Evolutionary conservation across 2,113 vertebrate genomes (phyloP).

Genomic region (Drymodes brunneopygia): DNA sequence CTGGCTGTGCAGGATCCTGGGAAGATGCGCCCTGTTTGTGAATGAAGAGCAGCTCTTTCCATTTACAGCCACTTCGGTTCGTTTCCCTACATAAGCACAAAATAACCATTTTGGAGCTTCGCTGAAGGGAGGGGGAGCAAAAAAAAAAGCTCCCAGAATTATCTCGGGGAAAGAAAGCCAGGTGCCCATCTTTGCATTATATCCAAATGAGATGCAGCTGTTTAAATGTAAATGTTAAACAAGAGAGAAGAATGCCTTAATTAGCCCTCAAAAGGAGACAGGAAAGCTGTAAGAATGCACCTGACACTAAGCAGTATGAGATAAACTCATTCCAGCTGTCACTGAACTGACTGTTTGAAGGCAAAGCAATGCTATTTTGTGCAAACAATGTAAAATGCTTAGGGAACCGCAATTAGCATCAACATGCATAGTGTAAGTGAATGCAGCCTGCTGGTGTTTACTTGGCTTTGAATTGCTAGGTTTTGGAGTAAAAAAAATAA

Average conservation of each 20-base stretch:
- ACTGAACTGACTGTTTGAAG: constrained; percentile 66
- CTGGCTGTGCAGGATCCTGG: background rate
- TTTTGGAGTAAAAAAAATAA: constrained; percentile 60
- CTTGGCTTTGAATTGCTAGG: constrained; percentile 50
- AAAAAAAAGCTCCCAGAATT: background rate
- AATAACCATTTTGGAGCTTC: constrained; percentile 17
- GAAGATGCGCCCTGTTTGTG: background rate
- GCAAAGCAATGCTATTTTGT: constrained; percentile 66
- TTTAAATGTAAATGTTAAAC: constrained; percentile 69
- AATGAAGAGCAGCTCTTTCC: constrained; percentile 26
- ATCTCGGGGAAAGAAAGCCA: constrained; percentile 42
- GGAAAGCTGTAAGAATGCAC: constrained; percentile 69
- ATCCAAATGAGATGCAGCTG: constrained; percentile 64
- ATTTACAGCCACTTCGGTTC: background rate
- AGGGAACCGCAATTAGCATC: constrained; percentile 74
- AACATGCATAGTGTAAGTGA: constrained; percentile 65
- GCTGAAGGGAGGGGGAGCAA: background rate
- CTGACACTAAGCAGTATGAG: constrained; percentile 68
- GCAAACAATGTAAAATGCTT: constrained; percentile 72
- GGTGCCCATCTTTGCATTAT: constrained; percentile 47
- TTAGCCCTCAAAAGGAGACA: constrained; percentile 59
- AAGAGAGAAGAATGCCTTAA: constrained; percentile 64
- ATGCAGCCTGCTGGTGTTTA: constrained; percentile 73
- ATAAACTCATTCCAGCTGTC: constrained; percentile 69
- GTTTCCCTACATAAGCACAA: constrained; percentile 19